Conservation (phyloP, 2,888 invertebrate genomes). For the Lithophane leautieri region DNA sequence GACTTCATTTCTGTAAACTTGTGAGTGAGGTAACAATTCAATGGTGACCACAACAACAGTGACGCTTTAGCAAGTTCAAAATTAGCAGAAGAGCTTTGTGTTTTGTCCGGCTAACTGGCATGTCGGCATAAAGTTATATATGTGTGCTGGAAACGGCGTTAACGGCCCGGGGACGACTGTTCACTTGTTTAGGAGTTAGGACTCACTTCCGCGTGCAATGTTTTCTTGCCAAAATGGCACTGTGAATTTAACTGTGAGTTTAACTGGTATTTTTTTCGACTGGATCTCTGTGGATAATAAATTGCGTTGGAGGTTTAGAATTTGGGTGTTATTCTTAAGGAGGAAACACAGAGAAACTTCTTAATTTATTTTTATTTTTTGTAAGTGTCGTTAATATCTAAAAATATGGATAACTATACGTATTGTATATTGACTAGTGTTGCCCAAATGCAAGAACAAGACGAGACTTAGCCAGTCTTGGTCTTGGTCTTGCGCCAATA, state of each 20-base stretch:
- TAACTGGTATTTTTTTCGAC: constrained; percentile 8
- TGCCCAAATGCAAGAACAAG: too few relatives aligned
- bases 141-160: constrained; percentile 63
- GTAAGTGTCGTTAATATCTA: too few relatives aligned
- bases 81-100: constrained; percentile 63
- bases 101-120: constrained; percentile 53
- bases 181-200: constrained; percentile 49
- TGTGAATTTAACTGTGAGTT: constrained; percentile 28
- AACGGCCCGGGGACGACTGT: constrained; percentile 63
- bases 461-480: too few relatives aligned
- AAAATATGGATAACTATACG: too few relatives aligned
- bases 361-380: too few relatives aligned
- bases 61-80: constrained; percentile 53
- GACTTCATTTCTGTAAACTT: not conserved
- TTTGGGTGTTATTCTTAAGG: not conserved
- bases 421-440: too few relatives aligned
- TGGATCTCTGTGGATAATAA: too few relatives aligned
- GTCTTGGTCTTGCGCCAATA: too few relatives aligned
- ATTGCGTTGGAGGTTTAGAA: not conserved
- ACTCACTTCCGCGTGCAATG: constrained; percentile 64
- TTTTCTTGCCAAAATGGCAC: constrained; percentile 32
- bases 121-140: constrained; percentile 63
- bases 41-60: constrained; percentile 44
- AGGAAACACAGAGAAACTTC: too few relatives aligned
- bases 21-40: constrained; percentile 19